Base-by-base conservation (phyloP, 2,113 vertebrate genomes). In the Poicephalus gulielmi region DNA sequence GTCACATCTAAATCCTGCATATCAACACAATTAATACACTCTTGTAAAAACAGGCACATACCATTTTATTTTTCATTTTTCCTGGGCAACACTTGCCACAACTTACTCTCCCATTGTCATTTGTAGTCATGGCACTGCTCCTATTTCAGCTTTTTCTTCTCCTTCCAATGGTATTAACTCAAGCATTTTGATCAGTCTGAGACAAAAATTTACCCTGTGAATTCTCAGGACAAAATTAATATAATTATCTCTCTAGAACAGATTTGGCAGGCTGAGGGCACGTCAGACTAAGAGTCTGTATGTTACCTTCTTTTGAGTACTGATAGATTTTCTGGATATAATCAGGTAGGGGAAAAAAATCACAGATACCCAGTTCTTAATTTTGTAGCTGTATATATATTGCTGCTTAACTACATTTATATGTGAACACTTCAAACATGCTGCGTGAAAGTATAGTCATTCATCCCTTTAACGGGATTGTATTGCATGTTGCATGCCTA, bases 101-200 rank as follows among this genome's bases (percentile, higher is more conserved):
- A 71, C 30, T 91, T 74, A 85, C 2, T 89, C 15, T 37, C 39
- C 62, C 17, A 47, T 50, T 88, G 67, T 92, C 71, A 57, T 91
- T 90, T 94, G 88, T 92, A 93, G 71, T 81, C 71, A 83, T 74
- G 81, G 60, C 76, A 81, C 23, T 95, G 63, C 46, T 89, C 17
- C 41, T 63, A 22, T 91, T 91, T 60, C 57, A 73, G 62, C 60
- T 94, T 96, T 90, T 83, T 85, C 67, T 92, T 60, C 75, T 94
- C 37, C 68, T 86, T 92, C 57, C 55, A 92, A 3, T 80, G 39
- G 64, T 93, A 88, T 95, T 93, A 96, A 92, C 75, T 88, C 25
- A 37, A 69, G 59, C 94, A 83, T 96, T 94, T 95, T 92, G 96
- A 96, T 95, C 95, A 90, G 43, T 92, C 68, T 91, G 82, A 90